Base-by-base conservation (phyloP, 2,888 invertebrate genomes). In the Scaptomyza parva region DNA sequence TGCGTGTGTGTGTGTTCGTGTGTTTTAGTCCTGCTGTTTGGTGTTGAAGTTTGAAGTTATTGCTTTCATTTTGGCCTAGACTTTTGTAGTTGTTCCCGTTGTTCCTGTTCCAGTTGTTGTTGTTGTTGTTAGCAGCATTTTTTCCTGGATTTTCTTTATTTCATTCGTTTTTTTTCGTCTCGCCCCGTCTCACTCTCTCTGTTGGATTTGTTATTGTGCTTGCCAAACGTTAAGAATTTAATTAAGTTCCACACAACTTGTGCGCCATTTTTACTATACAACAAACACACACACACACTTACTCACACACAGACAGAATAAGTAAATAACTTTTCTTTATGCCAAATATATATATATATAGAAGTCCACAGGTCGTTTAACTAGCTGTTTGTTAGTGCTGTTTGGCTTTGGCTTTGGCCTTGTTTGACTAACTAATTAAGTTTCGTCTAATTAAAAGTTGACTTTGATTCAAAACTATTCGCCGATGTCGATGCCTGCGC, bases 171-270 rank as follows among this genome's bases (percentile, higher is more conserved):
- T 8, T 33, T n/a, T 30, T 24, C 1, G 3, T 28, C 30, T 12
- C 30, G 3, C 30, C 12, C 30, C 12, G 12, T 30, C 30, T 11
- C 30, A 8, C 35, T 14, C 14, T 3, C 12, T 41, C 11, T n/a
- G 28, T 28, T 28, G 48, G 28, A 28, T 12, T 45, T 45, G 12
- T 52, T 51, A 22, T 47, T 64, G 53, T 59, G 62, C 52, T 67
- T 71, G 47, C 55, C 59, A 75, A 78, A 78, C 77, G 81, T 58
- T 69, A 79, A 81, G 82, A 82, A 82, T 83, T 84, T 83, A 84
- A 83, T 83, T 84, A 83, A 84, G 79, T 82, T 68, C 58, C 57
- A n/a, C n/a, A n/a, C n/a, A 51, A 47, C 70, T 47, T 58, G 47
- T 61, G 52, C 52, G 52, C 44, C 57, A 45, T 45, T 12, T 12